Conservation (phyloP, 2,888 invertebrate genomes). For the Callosobruchus maculatus region DNA sequence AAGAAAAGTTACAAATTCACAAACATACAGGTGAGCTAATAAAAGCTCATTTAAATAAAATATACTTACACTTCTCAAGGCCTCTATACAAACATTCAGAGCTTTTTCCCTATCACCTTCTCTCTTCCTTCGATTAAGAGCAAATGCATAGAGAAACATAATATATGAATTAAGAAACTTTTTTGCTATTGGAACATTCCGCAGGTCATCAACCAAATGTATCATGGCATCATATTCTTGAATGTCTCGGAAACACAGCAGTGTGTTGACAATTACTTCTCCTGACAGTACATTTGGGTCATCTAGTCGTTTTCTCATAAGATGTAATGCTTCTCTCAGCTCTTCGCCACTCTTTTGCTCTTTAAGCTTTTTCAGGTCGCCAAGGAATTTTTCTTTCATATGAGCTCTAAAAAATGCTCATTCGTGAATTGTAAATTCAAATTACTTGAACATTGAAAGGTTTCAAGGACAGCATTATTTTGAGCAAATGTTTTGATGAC, state of each 20-base stretch:
- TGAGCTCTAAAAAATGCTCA: conserved; percentile 65
- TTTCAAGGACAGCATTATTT: too few relatives aligned
- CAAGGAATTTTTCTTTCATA: conserved; percentile 94
- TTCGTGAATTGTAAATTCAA: too few relatives aligned
- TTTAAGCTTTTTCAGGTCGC: conserved; percentile 87
- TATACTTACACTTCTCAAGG: conserved; percentile 62
- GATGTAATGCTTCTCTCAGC: conserved; percentile 74
- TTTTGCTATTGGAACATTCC: conserved; percentile 82
- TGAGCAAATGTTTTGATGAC: too few relatives aligned
- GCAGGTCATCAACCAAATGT: conserved; percentile 88
- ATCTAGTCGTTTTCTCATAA: conserved; percentile 89
- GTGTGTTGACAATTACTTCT: conserved; percentile 91
- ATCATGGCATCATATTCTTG: conserved; percentile 98
- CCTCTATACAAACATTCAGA: conserved; percentile 84
- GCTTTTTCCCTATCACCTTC: conserved; percentile 94
- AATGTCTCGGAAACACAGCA: conserved; percentile 87
- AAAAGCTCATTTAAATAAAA: too few relatives aligned
- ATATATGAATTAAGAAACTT: conserved; percentile 89
- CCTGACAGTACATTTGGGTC: conserved; percentile 95
- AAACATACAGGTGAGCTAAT: too few relatives aligned
- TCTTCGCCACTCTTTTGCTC: conserved; percentile 84
- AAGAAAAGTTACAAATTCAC: too few relatives aligned
- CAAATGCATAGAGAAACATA: conserved; percentile 92
- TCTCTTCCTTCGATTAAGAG: conserved; percentile 90
- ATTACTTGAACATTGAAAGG: not conserved